Percentiles rank a stretch among this genome's conserved stretches.
These are phyloP conservation scores for Harpagus bidentatus DNA, from an alignment of 2,113 vertebrate species.

Conservation along the genomic window DNA sequence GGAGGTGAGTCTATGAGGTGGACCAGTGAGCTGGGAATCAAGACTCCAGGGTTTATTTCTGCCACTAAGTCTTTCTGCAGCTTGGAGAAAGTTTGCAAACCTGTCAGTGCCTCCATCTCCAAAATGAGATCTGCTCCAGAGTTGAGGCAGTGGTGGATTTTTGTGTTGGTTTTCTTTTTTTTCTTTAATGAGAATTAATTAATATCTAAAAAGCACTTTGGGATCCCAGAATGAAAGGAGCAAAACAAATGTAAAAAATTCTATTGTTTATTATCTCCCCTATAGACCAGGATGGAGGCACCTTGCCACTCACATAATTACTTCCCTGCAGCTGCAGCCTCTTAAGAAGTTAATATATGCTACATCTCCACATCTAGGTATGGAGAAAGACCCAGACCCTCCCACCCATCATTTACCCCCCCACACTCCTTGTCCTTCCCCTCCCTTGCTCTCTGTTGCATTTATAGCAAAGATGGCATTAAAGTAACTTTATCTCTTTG, in stretches of 20 bases:
- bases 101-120: background rate
- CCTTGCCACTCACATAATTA: constrained; percentile 37
- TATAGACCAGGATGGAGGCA: background rate
- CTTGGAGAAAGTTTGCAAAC: background rate
- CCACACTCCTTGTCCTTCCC: background rate
- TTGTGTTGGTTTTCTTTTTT: background rate
- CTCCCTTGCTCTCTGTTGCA: background rate
- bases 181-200: constrained; percentile 22
- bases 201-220: constrained; percentile 4
- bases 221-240: constrained; percentile 16
- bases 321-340: constrained; percentile 42
- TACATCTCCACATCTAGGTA: constrained; percentile 34
- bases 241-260: constrained; percentile 36
- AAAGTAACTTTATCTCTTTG: constrained; percentile 67
- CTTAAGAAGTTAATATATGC: constrained; percentile 43
- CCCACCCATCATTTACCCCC: background rate
- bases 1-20: background rate
- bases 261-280: constrained; percentile 16
- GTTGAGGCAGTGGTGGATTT: background rate
- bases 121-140: background rate
- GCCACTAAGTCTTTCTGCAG: background rate
- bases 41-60: background rate
- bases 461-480: constrained; percentile 51
- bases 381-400: background rate
- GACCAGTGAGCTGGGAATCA: background rate